Evolutionary conservation across 2,113 vertebrate species (phyloP).

Genomic region (Silurus glanis): DNA sequence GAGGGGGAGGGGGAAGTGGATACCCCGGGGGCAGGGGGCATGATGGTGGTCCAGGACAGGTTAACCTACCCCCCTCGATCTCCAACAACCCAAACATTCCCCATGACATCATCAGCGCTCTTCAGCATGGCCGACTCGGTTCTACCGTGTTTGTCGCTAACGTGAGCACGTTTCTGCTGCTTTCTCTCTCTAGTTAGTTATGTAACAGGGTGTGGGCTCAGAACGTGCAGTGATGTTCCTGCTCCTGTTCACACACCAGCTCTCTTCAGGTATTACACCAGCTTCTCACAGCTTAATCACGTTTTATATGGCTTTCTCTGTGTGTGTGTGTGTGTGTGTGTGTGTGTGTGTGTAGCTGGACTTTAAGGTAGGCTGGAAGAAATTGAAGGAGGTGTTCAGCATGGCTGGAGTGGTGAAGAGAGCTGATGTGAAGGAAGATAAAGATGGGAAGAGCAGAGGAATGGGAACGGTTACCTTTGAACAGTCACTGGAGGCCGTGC

Average conservation of each 20-base stretch:
- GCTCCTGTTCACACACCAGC: neutral
- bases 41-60: constrained; percentile 82
- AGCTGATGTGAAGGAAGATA: constrained; percentile 97
- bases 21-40: constrained; percentile 81
- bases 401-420: constrained; percentile 95
- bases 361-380: constrained; percentile 99
- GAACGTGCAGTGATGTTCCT: neutral
- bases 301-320: neutral
- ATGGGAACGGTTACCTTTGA: constrained; percentile 98
- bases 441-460: constrained; percentile 95
- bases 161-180: constrained; percentile 71
- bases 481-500: constrained; percentile 94
- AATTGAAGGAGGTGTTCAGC: constrained; percentile 95
- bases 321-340: neutral
- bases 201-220: too few relatives aligned
- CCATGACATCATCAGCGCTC: constrained; percentile 88
- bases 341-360: constrained; percentile 81
- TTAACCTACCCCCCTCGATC: constrained; percentile 92
- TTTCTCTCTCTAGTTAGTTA: too few relatives aligned
- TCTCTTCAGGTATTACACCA: neutral
- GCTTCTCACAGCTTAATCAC: neutral
- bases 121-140: constrained; percentile 92
- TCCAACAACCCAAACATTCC: constrained; percentile 97
- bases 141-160: constrained; percentile 96
- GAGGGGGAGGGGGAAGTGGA: constrained; percentile 73